A percentile compares a stretch with the other conserved stretches of the same genome.
Conservation (phyloP, 2,113 vertebrate genomes). For the Hydrochoerus hydrochaeris region DNA sequence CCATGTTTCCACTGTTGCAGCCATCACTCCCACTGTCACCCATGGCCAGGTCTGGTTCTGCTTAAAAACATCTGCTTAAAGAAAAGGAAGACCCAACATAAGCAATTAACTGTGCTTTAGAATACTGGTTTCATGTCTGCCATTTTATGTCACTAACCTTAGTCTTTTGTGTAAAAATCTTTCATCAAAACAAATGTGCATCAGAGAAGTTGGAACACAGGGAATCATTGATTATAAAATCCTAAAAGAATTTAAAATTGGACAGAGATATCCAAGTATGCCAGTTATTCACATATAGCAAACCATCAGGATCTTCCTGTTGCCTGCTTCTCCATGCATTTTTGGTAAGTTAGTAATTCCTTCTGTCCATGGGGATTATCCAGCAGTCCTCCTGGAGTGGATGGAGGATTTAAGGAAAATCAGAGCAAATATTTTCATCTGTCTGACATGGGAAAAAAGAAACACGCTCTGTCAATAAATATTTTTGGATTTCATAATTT, state of each 20-base stretch:
- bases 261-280: not conserved
- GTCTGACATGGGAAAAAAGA: constrained; percentile 38
- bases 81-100: not conserved
- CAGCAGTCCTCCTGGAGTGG: constrained; percentile 7
- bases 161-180: not conserved
- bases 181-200: not conserved
- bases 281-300: not conserved
- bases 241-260: not conserved
- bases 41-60: not conserved
- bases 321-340: not conserved
- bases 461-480: constrained; percentile 55
- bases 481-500: constrained; percentile 54
- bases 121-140: not conserved
- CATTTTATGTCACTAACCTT: not conserved
- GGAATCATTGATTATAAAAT: constrained; percentile 8
- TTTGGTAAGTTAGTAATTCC: constrained; percentile 3
- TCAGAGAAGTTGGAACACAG: not conserved
- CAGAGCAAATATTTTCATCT: constrained; percentile 58
- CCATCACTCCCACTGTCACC: not conserved
- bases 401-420: constrained; percentile 40
- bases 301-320: not conserved
- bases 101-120: not conserved
- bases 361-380: not conserved
- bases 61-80: not conserved
- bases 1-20: not conserved